A percentile compares a stretch with the other conserved stretches of the same genome.
Conservation (phyloP, 2,888 invertebrate species). For the Drosophila subquinaria region DNA sequence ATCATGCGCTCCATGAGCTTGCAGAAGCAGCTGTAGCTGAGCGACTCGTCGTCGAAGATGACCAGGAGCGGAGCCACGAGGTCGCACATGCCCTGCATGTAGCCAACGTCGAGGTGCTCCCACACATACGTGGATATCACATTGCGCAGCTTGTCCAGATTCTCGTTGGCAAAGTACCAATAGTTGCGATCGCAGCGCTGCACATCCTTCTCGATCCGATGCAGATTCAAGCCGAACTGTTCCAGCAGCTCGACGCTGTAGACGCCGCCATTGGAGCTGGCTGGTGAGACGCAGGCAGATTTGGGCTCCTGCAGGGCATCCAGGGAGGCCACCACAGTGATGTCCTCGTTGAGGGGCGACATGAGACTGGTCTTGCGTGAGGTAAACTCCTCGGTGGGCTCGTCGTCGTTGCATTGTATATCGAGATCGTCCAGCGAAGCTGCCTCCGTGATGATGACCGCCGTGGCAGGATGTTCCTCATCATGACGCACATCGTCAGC, state of each 20-base stretch:
- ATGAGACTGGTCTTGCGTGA: constrained; percentile 86
- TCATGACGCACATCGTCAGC: constrained; percentile 84
- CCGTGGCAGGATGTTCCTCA: constrained; percentile 87
- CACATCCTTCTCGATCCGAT: constrained; percentile 98
- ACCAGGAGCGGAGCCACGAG: constrained; percentile 96
- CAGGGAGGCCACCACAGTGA: constrained; percentile 83
- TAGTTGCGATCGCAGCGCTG: constrained; percentile 98
- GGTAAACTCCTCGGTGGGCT: constrained; percentile 87
- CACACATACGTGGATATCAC: constrained; percentile 97
- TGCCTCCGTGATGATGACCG: constrained; percentile 91
- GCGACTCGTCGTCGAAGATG: constrained; percentile 95
- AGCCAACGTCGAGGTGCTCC: constrained; percentile 97
- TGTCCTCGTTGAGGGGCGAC: constrained; percentile 89
- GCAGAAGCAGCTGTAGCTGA: constrained; percentile 96
- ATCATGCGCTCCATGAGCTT: constrained; percentile 95
- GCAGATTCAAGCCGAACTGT: constrained; percentile 94
- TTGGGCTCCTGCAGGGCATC: constrained; percentile 85
- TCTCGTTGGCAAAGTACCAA: constrained; percentile 95
- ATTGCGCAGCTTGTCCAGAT: constrained; percentile 96
- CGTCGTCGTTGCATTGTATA: constrained; percentile 83
- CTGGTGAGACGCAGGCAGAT: constrained; percentile 93
- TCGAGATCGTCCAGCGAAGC: constrained; percentile 88
- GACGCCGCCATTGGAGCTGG: constrained; percentile 95
- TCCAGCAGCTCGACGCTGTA: constrained; percentile 95
- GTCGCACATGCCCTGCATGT: constrained; percentile 99